Evolutionary conservation across 2,113 vertebrate species (phyloP), one percentile per base, ranked within the genome.

Genomic region (Petroica traversi): DNA sequence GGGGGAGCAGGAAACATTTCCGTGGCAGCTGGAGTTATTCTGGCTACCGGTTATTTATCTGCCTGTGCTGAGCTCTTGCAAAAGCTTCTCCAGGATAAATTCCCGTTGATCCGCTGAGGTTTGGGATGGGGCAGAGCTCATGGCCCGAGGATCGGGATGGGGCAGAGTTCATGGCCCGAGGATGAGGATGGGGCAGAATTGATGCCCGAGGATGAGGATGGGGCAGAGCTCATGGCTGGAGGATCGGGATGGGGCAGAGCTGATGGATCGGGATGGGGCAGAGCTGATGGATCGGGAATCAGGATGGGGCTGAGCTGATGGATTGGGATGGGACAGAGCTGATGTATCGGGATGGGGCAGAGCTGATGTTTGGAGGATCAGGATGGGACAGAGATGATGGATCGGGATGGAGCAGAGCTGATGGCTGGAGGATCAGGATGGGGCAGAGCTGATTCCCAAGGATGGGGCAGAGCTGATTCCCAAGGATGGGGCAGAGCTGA

Each of bases 61-160:
- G 79, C 52, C 34, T 9, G 72, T 1, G 84, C 89, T 31, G 86
- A 74, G 64, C 31, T 84, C 28, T 19, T 19, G 76, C n/a, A 28
- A 43, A 84, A 34, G 6, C 20, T 1, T 5, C 20, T 31, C 23
- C 3, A 0, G 7, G 8, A 2, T 0, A 45, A 51, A 61, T 64
- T n/a, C 77, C 64, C 29, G 5, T 10, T 40, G 71, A 12, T 51
- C 0, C 0, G 3, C 8, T 0, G 15, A 3, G 28, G 31, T 6
- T 36, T 2, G 14, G 36, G 79, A 48, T 2, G 19, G 31, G 34
- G 33, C 57, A 20, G 66, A 38, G 85, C 10, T 11, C 20, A 40
- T 6, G 49, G 29, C 8, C 2, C 33, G 40, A 19, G 34, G 22
- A 5, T 31, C 20, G 33, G 40, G 77, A 40, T 1, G 15, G 22